Conservation (phyloP, 2,888 invertebrate species). For the Heliconius erato region DNA sequence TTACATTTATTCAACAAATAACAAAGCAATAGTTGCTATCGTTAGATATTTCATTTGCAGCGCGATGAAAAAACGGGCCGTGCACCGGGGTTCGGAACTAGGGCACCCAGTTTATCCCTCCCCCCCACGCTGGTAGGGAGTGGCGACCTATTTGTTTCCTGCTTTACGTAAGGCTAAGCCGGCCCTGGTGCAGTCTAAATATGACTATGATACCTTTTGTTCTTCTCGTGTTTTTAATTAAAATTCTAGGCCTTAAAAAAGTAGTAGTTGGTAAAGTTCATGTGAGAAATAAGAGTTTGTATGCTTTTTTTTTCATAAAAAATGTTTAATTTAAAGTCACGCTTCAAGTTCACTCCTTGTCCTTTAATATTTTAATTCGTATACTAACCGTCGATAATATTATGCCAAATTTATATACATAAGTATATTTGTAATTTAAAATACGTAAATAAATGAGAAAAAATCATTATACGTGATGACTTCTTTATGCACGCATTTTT, state of each 20-base stretch:
- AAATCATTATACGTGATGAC: too few species aligned
- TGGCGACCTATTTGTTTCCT: slow-evolving; percentile 75
- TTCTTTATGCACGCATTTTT: too few species aligned
- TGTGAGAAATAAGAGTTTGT: too few species aligned
- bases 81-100: slow-evolving; percentile 64
- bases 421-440: too few species aligned
- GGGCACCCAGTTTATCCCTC: slow-evolving; percentile 72
- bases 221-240: slow-evolving; percentile 14
- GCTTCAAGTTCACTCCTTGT: too few species aligned
- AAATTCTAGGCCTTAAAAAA: not conserved
- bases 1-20: slow-evolving; percentile 7
- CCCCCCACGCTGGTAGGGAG: slow-evolving; percentile 53
- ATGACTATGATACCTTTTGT: slow-evolving; percentile 47
- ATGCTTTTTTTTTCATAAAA: not conserved
- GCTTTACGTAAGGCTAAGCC: slow-evolving; percentile 65
- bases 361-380: too few species aligned
- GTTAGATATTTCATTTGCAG: slow-evolving; percentile 63
- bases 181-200: slow-evolving; percentile 54
- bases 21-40: slow-evolving; percentile 14
- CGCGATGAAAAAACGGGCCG: slow-evolving; percentile 60
- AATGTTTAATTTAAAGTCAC: too few species aligned
- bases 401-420: too few species aligned
- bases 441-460: too few species aligned
- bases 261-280: too few species aligned
- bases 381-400: too few species aligned